These are phyloP conservation scores for Lipotes vexillifer DNA, from an alignment of 2,113 vertebrate species.

Conservation along the genomic window DNA sequence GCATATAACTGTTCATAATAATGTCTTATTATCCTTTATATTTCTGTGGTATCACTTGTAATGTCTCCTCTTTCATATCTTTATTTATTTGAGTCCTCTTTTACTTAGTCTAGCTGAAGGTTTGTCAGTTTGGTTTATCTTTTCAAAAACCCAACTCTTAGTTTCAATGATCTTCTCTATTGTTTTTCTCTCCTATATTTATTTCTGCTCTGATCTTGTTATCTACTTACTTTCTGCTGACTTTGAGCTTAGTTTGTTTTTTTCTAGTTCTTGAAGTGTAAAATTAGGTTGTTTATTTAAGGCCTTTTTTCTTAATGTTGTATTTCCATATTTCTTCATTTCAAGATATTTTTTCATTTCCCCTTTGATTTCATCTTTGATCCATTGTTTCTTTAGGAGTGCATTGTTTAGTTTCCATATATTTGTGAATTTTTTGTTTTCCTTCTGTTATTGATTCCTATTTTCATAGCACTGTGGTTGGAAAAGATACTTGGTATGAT, in stretches of 20 bases:
- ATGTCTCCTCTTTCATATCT: neutral
- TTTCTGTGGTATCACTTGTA: neutral
- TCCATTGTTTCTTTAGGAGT: neutral
- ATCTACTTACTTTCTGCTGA: neutral
- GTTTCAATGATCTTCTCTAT: too few species aligned
- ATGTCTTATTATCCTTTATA: neutral
- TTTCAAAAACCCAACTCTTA: neutral
- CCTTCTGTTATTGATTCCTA: too few species aligned
- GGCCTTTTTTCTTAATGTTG: neutral
- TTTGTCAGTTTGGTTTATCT: neutral
- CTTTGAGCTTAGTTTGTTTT: neutral
- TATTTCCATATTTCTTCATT: neutral
- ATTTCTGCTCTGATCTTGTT: neutral
- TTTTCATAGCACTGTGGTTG: too few species aligned
- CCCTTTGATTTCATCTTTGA: neutral
- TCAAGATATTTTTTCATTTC: neutral
- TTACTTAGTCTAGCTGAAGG: neutral
- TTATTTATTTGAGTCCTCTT: neutral
- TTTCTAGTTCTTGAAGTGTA: neutral
- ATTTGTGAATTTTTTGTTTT: too few species aligned
- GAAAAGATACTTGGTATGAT: too few species aligned
- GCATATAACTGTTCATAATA: too few species aligned
- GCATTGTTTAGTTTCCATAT: neutral
- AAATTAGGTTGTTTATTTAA: neutral
- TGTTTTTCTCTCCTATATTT: neutral